Evolutionary conservation across 2,888 invertebrate genomes (phyloP).

Genomic region (Brenthis daphne): DNA sequence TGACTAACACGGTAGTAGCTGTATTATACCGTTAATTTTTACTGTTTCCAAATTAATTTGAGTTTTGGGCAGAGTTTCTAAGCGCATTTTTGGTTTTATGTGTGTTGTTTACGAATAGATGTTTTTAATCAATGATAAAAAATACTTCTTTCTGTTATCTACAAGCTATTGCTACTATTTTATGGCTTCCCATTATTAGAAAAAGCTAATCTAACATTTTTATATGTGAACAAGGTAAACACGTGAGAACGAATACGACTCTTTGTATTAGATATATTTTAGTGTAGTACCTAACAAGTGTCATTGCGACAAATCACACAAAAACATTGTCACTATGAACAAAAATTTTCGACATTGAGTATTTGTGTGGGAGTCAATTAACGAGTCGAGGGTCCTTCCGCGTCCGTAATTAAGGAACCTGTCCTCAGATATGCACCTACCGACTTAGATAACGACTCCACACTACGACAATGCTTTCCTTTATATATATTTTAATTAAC

Average conservation of each 20-base stretch:
- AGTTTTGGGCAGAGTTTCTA: too few species aligned
- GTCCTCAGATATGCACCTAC: slow-evolving; percentile 19
- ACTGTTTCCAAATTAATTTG: too few species aligned
- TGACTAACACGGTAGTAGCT: neutral
- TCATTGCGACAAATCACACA: slow-evolving; percentile 12
- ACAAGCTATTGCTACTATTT: too few species aligned
- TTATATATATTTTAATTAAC: slow-evolving; percentile 18
- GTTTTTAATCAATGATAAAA: too few species aligned
- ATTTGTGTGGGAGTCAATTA: slow-evolving; percentile 35
- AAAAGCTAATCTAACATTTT: too few species aligned
- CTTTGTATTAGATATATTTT: neutral
- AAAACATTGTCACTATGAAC: slow-evolving; percentile 15
- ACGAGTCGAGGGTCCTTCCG: slow-evolving; percentile 29
- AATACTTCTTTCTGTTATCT: too few species aligned
- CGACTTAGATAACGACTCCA: slow-evolving; percentile 20
- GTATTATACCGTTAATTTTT: slow-evolving; percentile 6
- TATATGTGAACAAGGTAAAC: neutral
- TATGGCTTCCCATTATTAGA: too few species aligned
- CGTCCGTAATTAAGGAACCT: slow-evolving; percentile 25
- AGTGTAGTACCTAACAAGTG: neutral
- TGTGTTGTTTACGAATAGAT: neutral
- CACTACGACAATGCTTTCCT: slow-evolving; percentile 13
- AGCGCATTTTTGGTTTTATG: neutral
- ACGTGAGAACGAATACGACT: neutral
- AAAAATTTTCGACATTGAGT: slow-evolving; percentile 26